Percentiles rank a stretch among this genome's conserved stretches.
These are phyloP conservation scores for Microtus montanus DNA, from an alignment of 2,113 vertebrate genomes.

Conservation along the genomic window DNA sequence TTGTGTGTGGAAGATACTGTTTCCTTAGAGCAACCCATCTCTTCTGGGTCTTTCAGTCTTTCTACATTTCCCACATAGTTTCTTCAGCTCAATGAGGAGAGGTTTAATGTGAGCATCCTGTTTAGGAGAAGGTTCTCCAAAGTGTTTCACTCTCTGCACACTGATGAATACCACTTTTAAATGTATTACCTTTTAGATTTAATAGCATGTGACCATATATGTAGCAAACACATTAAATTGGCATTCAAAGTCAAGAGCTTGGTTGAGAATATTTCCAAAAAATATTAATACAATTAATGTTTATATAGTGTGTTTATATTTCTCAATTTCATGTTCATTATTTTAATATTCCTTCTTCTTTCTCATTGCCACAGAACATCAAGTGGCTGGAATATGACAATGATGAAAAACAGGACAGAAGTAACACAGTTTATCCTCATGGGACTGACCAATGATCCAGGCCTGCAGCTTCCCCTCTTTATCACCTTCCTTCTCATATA, in stretches of 20 bases:
- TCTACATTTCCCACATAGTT: not conserved
- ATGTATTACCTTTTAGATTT: not conserved
- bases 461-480: not conserved
- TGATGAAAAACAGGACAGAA: constrained; percentile 6
- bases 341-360: not conserved
- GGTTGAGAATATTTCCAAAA: not conserved
- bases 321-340: not conserved
- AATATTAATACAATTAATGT: not conserved
- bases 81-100: not conserved
- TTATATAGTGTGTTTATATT: too few species aligned
- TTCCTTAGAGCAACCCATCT: not conserved
- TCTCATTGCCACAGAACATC: not conserved
- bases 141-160: not conserved
- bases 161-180: not conserved
- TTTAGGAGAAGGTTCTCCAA: not conserved
- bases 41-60: not conserved
- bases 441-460: not conserved
- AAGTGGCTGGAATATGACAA: not conserved
- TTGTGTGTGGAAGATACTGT: not conserved
- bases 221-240: not conserved
- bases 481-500: constrained; percentile 15
- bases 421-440: constrained; percentile 1
- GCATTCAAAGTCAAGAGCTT: not conserved
- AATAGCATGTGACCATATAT: not conserved
- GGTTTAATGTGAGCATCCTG: not conserved